phyloP scores from a whole-genome alignment of 1,140 invertebrate species.

The Meloidogyne floridensis region DNA sequence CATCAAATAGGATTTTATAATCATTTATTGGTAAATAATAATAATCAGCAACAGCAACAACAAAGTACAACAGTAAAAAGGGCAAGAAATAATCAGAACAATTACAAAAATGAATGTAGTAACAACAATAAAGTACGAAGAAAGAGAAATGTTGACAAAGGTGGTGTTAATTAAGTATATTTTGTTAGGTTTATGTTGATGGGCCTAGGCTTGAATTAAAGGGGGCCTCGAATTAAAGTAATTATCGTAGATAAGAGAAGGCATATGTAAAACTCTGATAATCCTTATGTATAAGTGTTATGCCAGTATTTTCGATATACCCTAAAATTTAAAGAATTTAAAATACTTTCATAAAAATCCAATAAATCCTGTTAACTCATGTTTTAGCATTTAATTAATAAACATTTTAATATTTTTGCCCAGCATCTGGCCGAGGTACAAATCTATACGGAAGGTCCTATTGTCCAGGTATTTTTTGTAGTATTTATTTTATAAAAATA shows the following conservation, averaged over 20 bases:
- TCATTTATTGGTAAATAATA: not conserved
- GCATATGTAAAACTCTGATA: too few species aligned
- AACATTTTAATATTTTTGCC: not conserved
- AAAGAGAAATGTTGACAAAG: constrained; percentile 31
- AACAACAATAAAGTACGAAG: constrained; percentile 14
- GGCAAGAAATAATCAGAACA: not conserved
- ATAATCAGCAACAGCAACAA: not conserved
- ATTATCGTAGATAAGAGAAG: too few species aligned
- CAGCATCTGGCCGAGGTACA: constrained; percentile 49
- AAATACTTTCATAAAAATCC: too few species aligned
- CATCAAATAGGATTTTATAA: not conserved
- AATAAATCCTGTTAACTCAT: too few species aligned
- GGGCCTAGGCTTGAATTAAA: too few species aligned
- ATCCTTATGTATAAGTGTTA: too few species aligned
- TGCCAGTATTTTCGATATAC: too few species aligned
- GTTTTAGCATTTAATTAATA: not conserved
- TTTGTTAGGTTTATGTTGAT: not conserved
- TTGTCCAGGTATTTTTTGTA: constrained; percentile 48
- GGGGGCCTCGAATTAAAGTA: too few species aligned
- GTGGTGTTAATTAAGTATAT: not conserved
- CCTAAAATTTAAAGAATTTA: too few species aligned
- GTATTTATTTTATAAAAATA: not conserved
- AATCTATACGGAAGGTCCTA: constrained; percentile 64
- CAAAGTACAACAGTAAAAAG: not conserved
- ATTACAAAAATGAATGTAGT: constrained; percentile 12